Percentiles rank a stretch among this genome's conserved stretches.
Evolutionary conservation across 1,140 invertebrate genomes (phyloP).

Genomic region (Thereuonema tuberculata): DNA sequence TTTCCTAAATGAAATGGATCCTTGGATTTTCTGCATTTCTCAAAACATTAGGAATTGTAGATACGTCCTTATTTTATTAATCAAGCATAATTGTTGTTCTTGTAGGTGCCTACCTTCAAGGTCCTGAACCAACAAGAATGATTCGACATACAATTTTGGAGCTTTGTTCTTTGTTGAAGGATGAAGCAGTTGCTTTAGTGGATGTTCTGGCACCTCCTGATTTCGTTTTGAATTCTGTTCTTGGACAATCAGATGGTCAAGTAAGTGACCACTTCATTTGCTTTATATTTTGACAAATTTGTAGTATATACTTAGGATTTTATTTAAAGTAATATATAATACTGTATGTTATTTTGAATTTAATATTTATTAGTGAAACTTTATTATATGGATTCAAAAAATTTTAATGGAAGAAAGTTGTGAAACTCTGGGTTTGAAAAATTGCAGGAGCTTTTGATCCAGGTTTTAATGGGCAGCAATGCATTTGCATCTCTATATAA

Average conservation of each 20-base stretch:
- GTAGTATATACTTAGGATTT: not conserved
- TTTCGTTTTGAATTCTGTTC: conserved; percentile 62
- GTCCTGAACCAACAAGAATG: conserved; percentile 15
- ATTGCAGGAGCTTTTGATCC: not conserved
- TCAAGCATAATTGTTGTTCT: not conserved
- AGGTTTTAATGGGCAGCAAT: not conserved
- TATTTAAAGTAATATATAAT: not conserved
- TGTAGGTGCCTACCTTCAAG: conserved; percentile 24
- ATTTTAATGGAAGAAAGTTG: not conserved
- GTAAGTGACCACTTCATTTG: conserved; percentile 30
- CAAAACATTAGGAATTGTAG: too few relatives aligned
- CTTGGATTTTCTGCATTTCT: too few relatives aligned
- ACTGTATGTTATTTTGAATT: not conserved
- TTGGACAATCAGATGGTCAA: conserved; percentile 65
- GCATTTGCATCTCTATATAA: not conserved
- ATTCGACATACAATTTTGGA: conserved; percentile 47
- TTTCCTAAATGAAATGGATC: too few relatives aligned
- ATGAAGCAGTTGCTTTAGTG: conserved; percentile 58
- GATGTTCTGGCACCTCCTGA: conserved; percentile 79
- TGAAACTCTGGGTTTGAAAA: not conserved
- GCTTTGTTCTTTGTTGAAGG: conserved; percentile 46
- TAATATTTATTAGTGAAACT: not conserved
- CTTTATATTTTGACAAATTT: not conserved
- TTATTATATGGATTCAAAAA: not conserved
- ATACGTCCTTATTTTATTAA: too few relatives aligned